Conservation (phyloP, 2,113 vertebrate genomes). For the Stomatorhinus ivindoensis region DNA sequence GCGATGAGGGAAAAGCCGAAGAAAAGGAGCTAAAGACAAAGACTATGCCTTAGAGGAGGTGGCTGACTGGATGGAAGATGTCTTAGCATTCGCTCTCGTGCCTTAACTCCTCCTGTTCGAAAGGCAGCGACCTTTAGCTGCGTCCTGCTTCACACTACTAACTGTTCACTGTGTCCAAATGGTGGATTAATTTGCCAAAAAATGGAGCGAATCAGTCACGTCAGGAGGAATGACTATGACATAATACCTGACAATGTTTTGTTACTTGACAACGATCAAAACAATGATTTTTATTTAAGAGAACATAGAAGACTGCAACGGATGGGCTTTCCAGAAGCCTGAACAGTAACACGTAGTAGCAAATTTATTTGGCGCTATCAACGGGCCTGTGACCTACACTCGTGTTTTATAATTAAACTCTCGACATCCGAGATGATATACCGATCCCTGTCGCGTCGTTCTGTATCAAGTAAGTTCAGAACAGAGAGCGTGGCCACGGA, state of each 20-base stretch:
- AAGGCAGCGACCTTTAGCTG: slow-evolving; percentile 41
- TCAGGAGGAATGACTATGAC: slow-evolving; percentile 9
- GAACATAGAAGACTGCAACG: background rate
- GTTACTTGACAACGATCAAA: slow-evolving; percentile 5
- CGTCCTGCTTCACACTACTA: slow-evolving; percentile 31
- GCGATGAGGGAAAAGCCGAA: slow-evolving; percentile 62
- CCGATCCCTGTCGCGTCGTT: background rate
- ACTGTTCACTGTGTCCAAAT: slow-evolving; percentile 49
- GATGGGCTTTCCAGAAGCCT: background rate
- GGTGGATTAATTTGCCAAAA: slow-evolving; percentile 58
- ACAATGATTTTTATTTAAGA: background rate
- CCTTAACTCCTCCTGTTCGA: slow-evolving; percentile 54
- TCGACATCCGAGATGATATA: background rate
- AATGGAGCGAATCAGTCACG: slow-evolving; percentile 11
- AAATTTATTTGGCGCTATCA: background rate
- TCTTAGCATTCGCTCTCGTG: slow-evolving; percentile 47
- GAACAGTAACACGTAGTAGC: slow-evolving; percentile 7
- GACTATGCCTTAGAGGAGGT: slow-evolving; percentile 36
- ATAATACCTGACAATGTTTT: slow-evolving; percentile 14
- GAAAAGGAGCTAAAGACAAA: slow-evolving; percentile 57
- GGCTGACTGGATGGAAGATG: slow-evolving; percentile 19
- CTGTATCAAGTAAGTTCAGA: background rate
- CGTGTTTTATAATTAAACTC: slow-evolving; percentile 14
- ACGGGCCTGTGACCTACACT: slow-evolving; percentile 20
- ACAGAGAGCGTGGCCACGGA: background rate